phyloP scores from a whole-genome alignment of 2,113 vertebrate species.

The Aix galericulata region DNA sequence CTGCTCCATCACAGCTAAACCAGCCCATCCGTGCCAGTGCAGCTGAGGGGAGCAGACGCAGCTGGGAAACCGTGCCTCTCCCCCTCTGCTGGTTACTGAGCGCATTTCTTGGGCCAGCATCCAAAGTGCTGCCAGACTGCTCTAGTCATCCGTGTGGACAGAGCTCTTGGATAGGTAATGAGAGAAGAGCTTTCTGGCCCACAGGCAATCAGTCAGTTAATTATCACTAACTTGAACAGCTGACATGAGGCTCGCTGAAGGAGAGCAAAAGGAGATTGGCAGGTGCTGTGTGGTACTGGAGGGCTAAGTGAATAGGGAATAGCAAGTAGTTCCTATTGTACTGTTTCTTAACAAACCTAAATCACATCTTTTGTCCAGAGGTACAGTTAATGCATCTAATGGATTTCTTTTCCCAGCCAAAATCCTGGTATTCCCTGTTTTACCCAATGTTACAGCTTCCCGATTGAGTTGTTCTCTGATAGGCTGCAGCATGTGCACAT shows the following conservation, averaged over 20 bases:
- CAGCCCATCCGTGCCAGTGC: neutral
- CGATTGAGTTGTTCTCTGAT: neutral
- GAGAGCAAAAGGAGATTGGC: neutral
- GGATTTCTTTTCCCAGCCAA: neutral
- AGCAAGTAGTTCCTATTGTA: neutral
- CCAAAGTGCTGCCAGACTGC: neutral
- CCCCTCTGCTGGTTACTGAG: neutral
- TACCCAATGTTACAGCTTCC: neutral
- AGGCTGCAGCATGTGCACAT: neutral
- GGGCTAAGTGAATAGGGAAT: neutral
- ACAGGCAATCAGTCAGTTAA: neutral
- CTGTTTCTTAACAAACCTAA: neutral
- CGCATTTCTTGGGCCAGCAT: rapidly evolving
- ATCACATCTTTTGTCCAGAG: slow-evolving; percentile 1
- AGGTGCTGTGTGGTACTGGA: neutral
- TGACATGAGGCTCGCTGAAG: neutral
- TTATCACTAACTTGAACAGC: neutral
- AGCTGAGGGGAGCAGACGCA: neutral
- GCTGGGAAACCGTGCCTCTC: neutral
- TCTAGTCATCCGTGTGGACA: rapidly evolving
- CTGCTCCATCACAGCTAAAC: neutral
- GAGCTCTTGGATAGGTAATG: neutral
- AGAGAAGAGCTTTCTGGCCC: slow-evolving; percentile 16
- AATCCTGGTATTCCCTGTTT: neutral
- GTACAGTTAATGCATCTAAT: neutral